Conservation (phyloP, 1,140 invertebrate species). For the Chrysopa pallens region DNA sequence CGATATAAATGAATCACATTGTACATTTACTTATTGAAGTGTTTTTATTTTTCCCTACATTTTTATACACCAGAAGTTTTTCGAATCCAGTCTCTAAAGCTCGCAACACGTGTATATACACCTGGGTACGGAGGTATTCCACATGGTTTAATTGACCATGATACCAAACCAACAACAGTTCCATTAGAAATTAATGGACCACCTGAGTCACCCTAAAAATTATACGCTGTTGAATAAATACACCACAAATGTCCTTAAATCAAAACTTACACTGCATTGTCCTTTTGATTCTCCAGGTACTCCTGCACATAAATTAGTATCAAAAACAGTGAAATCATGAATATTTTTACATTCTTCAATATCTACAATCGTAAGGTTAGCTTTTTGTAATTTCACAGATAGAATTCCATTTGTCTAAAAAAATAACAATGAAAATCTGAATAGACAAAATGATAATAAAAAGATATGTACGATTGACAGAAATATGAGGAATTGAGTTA, state of each 20-base stretch:
- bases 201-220: constrained; percentile 22
- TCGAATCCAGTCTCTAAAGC: constrained; percentile 26
- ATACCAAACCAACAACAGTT: constrained; percentile 24
- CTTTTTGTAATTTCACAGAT: constrained; percentile 21
- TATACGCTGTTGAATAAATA: background rate
- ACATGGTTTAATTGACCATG: constrained; percentile 26
- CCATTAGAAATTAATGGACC: constrained; percentile 20
- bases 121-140: constrained; percentile 22
- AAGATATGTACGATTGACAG: too few species aligned
- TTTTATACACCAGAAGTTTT: constrained; percentile 7
- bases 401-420: too few species aligned
- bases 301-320: constrained; percentile 17
- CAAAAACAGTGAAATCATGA: constrained; percentile 9
- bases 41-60: too few species aligned
- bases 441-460: too few species aligned
- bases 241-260: background rate
- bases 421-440: too few species aligned
- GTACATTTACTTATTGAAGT: too few species aligned
- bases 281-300: constrained; percentile 21
- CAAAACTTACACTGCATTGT: constrained; percentile 20
- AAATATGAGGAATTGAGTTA: too few species aligned
- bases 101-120: constrained; percentile 27
- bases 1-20: too few species aligned
- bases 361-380: constrained; percentile 17
- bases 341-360: constrained; percentile 17